Conservation (phyloP, 1,140 invertebrate species). For the Capitella teleta region DNA sequence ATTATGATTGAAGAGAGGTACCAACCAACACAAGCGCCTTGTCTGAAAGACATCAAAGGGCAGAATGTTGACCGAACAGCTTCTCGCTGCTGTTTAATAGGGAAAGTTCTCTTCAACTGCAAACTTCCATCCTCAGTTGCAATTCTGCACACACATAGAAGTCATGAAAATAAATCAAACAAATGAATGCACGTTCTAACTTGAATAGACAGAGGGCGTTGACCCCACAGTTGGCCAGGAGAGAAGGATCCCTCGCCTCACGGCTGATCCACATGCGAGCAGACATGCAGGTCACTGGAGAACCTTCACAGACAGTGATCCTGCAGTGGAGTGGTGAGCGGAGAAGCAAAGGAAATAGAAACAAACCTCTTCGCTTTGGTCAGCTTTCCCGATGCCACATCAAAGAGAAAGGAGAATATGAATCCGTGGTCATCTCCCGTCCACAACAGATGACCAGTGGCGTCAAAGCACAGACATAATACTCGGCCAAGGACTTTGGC, state of each 20-base stretch:
- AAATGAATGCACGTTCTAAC: slow-evolving; percentile 26
- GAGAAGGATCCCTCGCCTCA: slow-evolving; percentile 60
- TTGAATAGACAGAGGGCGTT: slow-evolving; percentile 60
- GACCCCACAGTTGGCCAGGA: slow-evolving; percentile 65
- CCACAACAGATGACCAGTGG: slow-evolving; percentile 68
- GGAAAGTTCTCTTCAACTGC: slow-evolving; percentile 54
- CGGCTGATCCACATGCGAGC: slow-evolving; percentile 72
- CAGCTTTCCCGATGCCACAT: slow-evolving; percentile 58
- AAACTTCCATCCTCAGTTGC: slow-evolving; percentile 55
- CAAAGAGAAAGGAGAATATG: slow-evolving; percentile 59
- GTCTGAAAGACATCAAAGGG: slow-evolving; percentile 64
- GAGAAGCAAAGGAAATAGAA: slow-evolving; percentile 16
- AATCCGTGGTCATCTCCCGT: slow-evolving; percentile 68
- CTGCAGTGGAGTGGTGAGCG: slow-evolving; percentile 16
- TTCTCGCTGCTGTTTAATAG: slow-evolving; percentile 51
- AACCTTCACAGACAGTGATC: slow-evolving; percentile 44
- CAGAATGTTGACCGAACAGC: slow-evolving; percentile 68
- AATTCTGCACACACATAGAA: slow-evolving; percentile 45
- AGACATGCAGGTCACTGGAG: slow-evolving; percentile 60
- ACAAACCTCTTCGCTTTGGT: slow-evolving; percentile 53
- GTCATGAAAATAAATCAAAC: not conserved
- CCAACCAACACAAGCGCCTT: slow-evolving; percentile 63
- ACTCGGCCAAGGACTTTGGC: slow-evolving; percentile 65
- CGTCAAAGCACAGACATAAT: slow-evolving; percentile 63
- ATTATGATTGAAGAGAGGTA: too few species aligned